Conservation (phyloP, 2,797 vertebrate genomes). For the Heterohyrax brucei region DNA sequence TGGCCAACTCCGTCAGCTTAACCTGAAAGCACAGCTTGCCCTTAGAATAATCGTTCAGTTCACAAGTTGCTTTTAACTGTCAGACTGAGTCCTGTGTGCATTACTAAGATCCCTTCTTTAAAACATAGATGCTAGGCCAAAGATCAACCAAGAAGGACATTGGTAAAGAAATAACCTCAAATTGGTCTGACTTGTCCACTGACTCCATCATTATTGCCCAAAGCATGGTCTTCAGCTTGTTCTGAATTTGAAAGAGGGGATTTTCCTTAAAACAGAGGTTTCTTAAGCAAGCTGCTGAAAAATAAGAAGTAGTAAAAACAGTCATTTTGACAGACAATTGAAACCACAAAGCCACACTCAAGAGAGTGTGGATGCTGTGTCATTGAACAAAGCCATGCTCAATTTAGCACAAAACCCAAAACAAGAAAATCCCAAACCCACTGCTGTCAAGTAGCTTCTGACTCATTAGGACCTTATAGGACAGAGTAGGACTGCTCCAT, state of each 20-base stretch:
- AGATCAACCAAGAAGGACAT: background rate
- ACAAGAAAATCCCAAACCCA: too few relatives aligned
- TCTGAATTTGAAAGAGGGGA: background rate
- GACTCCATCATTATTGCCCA: background rate
- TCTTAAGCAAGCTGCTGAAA: background rate
- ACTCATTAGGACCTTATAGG: too few relatives aligned
- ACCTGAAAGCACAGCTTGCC: background rate
- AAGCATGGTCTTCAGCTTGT: accelerated
- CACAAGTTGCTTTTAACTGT: background rate
- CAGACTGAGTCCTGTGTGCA: background rate
- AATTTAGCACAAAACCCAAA: too few relatives aligned
- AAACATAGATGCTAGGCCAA: background rate
- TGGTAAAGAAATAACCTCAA: background rate
- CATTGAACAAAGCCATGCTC: background rate
- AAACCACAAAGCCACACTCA: background rate
- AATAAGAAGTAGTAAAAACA: background rate
- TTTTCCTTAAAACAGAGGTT: background rate
- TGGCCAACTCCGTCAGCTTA: background rate
- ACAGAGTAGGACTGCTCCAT: too few relatives aligned
- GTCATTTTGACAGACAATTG: background rate
- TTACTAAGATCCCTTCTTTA: background rate
- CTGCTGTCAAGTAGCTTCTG: too few relatives aligned
- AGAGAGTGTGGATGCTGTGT: background rate
- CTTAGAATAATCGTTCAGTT: background rate
- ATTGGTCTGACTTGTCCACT: background rate